Conservation (phyloP, 2,888 invertebrate species). For the Gymnosoma rotundatum region DNA sequence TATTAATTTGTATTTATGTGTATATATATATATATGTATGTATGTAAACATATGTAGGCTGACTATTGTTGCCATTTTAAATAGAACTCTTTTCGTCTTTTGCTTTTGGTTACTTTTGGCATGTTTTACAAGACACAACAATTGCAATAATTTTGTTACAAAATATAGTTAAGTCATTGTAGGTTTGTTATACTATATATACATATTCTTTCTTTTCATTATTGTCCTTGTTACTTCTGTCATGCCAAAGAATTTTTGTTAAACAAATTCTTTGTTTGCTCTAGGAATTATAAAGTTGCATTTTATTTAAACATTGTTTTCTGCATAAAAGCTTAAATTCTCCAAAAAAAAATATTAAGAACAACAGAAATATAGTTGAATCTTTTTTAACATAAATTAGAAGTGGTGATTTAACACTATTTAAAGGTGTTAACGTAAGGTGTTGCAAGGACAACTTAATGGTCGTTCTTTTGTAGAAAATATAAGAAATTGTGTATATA, state of each 20-base stretch:
- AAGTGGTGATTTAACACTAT: conserved; percentile 18
- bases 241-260: conserved; percentile 53
- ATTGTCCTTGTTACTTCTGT: conserved; percentile 30
- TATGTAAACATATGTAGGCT: not conserved
- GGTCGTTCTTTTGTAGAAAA: not conserved
- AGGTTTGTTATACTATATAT: conserved; percentile 51
- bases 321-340: conserved; percentile 10
- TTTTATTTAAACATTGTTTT: conserved; percentile 42
- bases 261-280: conserved; percentile 55
- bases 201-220: conserved; percentile 35
- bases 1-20: too few species aligned
- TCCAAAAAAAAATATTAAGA: not conserved
- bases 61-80: conserved; percentile 47
- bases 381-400: not conserved
- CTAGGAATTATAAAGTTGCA: conserved; percentile 51
- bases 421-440: conserved; percentile 10
- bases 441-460: conserved; percentile 1
- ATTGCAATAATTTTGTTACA: conserved; percentile 69
- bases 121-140: conserved; percentile 66
- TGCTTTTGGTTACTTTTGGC: conserved; percentile 54
- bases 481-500: not conserved
- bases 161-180: conserved; percentile 67
- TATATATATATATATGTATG: not conserved
- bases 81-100: conserved; percentile 42
- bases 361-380: not conserved